These are phyloP conservation scores for Ammodramus savannarum DNA, from an alignment of 2,113 vertebrate genomes.

Conservation along the genomic window DNA sequence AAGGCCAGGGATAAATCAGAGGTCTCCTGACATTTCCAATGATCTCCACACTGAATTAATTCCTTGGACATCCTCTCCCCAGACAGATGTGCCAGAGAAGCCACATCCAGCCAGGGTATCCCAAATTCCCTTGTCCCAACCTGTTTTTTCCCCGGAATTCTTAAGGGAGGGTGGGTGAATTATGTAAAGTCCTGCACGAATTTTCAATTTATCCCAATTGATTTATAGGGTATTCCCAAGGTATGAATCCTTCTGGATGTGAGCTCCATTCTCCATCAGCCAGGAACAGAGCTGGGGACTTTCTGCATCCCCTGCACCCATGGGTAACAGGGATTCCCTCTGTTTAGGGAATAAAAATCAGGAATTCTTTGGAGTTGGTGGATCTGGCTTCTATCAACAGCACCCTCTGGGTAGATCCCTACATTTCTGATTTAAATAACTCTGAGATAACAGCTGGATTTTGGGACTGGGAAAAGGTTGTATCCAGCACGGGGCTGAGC, in stretches of 20 bases:
- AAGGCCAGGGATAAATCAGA: neutral
- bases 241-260: slow-evolving; percentile 53
- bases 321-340: slow-evolving; percentile 30
- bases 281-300: neutral
- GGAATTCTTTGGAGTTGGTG: slow-evolving; percentile 35
- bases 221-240: slow-evolving; percentile 71
- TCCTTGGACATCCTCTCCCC: neutral
- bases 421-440: neutral
- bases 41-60: neutral
- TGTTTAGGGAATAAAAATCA: slow-evolving; percentile 50
- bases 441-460: neutral
- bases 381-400: neutral
- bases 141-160: neutral
- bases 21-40: neutral
- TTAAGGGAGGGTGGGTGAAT: neutral
- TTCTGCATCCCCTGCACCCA: neutral
- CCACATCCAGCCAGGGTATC: neutral
- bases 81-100: neutral
- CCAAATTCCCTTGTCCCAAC: neutral
- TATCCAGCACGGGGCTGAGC: neutral
- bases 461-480: neutral
- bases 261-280: slow-evolving; percentile 32
- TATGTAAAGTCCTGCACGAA: slow-evolving; percentile 7
- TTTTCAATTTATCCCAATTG: slow-evolving; percentile 67
- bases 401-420: neutral